phyloP scores from a whole-genome alignment of 2,888 invertebrate genomes.

The Dysmachus trigonus region DNA sequence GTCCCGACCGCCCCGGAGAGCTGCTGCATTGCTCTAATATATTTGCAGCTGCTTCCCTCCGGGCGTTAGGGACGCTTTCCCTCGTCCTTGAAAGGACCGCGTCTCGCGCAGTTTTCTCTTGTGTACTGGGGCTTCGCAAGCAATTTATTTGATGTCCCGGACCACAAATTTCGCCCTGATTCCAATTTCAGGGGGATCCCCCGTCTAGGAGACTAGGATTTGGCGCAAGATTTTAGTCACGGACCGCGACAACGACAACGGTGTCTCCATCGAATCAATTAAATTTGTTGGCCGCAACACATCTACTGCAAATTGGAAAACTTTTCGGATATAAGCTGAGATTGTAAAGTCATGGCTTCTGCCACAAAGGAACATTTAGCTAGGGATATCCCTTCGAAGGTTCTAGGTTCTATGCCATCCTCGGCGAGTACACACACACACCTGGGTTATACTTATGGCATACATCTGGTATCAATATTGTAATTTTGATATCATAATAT shows the following conservation, averaged over 20 bases:
- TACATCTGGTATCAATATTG: too few species aligned
- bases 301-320: background rate
- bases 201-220: background rate
- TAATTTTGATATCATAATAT: too few species aligned
- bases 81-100: background rate
- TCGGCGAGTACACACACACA: background rate
- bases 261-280: background rate
- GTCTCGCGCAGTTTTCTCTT: background rate
- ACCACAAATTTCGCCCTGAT: background rate
- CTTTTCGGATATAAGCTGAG: background rate
- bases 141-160: background rate
- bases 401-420: background rate
- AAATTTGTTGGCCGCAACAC: background rate
- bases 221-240: background rate
- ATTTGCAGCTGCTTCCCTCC: background rate
- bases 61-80: background rate
- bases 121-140: background rate
- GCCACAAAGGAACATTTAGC: background rate
- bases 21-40: background rate
- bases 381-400: background rate
- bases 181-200: background rate
- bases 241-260: background rate
- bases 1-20: background rate
- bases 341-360: background rate
- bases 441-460: too few species aligned